These are phyloP conservation scores for Lordiphosa fenestrarum DNA, from an alignment of 2,888 invertebrate species.

Conservation along the genomic window DNA sequence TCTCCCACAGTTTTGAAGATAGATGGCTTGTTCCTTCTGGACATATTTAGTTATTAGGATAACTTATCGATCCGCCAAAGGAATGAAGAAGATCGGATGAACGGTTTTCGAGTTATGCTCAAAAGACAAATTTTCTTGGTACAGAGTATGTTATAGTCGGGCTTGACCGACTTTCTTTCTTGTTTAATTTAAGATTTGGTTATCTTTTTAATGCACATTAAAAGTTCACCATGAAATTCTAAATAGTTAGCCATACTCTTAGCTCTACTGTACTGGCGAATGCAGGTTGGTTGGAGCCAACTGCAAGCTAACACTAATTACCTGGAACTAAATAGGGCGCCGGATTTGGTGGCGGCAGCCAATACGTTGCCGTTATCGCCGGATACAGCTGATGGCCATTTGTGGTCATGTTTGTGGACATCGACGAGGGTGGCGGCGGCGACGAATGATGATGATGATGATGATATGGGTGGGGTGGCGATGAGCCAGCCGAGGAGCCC, in stretches of 20 bases:
- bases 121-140: no score
- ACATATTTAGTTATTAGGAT: no score
- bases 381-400: slow-evolving; percentile 83
- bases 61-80: no score
- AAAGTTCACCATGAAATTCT: no score
- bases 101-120: no score
- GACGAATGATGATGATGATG: slow-evolving; percentile 27
- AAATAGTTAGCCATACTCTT: not conserved
- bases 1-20: no score
- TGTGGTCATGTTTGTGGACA: slow-evolving; percentile 66
- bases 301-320: slow-evolving; percentile 80
- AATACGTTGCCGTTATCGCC: slow-evolving; percentile 91
- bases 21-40: no score
- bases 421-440: slow-evolving; percentile 22
- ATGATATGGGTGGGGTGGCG: slow-evolving; percentile 35
- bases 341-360: slow-evolving; percentile 90
- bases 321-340: slow-evolving; percentile 93
- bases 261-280: slow-evolving; percentile 19
- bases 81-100: no score
- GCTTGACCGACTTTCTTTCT: no score
- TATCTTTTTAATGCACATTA: no score
- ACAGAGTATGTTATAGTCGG: no score
- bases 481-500: slow-evolving; percentile 24
- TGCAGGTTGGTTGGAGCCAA: not conserved
- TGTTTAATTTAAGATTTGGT: no score